Evolutionary conservation across 2,888 invertebrate species (phyloP), one percentile per base, ranked within the genome.

Genomic region (Melanchra persicariae): DNA sequence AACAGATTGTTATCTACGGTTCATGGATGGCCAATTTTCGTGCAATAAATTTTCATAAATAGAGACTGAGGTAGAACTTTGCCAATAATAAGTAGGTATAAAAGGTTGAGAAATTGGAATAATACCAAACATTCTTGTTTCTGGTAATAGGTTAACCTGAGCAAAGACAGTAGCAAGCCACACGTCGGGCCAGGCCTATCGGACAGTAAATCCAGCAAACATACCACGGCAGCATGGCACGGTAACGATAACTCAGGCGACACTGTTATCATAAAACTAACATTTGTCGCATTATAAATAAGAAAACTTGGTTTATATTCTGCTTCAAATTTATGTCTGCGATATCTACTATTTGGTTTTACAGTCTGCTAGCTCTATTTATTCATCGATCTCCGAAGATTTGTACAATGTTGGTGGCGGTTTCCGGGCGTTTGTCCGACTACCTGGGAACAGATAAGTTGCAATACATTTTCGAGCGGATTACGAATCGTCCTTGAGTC

Each of bases 401-500:
- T 81, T 86, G 76, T 77, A 82, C 82, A 80, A 86, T 82, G 26
- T 76, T 81, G 47, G 70, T 60, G 68, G 73, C 67, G 73, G 86
- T 82, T 82, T 80, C 82, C 71, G 73, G 70, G 75, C 65, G 68
- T 75, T 68, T 70, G 67, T 77, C 45, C 75, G 76, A 69, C 76
- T 90, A 89, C 89, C 89, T 91, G 89, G 74, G 72, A 67, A 84
- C 78, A 86, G 89, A 88, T 89, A 89, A 90, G 90, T 89, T 88
- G 90, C 87, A 87, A 86, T 86, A 85, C 86, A 88, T 88, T 89
- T 85, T 82, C 79, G 85, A 88, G 88, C 86, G 93, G 94, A 93
- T 94, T 94, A 94, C 89, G 89, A 90, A 82, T 90, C 91, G 91
- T 91, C 91, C 90, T 93, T 92, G 88, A 91, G 90, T 89, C 91